phyloP scores from a whole-genome alignment of 2,888 invertebrate genomes.

The Leucozona laternaria region DNA sequence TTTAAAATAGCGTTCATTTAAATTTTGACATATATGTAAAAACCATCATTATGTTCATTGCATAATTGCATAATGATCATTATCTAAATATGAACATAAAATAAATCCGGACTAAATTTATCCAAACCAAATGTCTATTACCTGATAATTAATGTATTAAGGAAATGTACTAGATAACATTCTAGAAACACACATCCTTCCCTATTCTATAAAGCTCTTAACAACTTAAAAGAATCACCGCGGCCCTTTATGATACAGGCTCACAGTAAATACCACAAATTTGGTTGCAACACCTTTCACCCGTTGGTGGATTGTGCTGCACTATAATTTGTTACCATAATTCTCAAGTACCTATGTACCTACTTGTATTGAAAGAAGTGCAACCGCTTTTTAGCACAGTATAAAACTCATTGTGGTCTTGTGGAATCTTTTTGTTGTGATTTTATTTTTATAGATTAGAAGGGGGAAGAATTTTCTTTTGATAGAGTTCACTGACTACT shows the following conservation, averaged over 20 bases:
- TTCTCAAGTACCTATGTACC: slow-evolving; percentile 10
- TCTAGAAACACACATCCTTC: no score
- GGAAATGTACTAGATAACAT: no score
- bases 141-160: no score
- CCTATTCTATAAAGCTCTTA: not conserved
- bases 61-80: no score
- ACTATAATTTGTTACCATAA: slow-evolving; percentile 51
- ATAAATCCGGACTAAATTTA: no score
- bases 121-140: no score
- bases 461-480: slow-evolving; percentile 12
- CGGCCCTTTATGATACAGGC: not conserved
- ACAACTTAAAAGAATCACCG: not conserved
- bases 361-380: slow-evolving; percentile 42
- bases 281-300: slow-evolving; percentile 53
- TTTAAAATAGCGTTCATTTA: no score
- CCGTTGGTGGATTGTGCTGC: slow-evolving; percentile 1
- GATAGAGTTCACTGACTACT: slow-evolving; percentile 52
- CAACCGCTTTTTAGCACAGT: slow-evolving; percentile 59
- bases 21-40: no score
- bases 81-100: no score
- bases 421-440: slow-evolving; percentile 6
- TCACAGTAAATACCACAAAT: slow-evolving; percentile 8
- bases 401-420: slow-evolving; percentile 19
- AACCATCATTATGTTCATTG: no score
- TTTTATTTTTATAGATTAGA: slow-evolving; percentile 19